phyloP scores from a whole-genome alignment of 92 coral and sea anemone genomes.

The Epizoanthus scotinus region DNA sequence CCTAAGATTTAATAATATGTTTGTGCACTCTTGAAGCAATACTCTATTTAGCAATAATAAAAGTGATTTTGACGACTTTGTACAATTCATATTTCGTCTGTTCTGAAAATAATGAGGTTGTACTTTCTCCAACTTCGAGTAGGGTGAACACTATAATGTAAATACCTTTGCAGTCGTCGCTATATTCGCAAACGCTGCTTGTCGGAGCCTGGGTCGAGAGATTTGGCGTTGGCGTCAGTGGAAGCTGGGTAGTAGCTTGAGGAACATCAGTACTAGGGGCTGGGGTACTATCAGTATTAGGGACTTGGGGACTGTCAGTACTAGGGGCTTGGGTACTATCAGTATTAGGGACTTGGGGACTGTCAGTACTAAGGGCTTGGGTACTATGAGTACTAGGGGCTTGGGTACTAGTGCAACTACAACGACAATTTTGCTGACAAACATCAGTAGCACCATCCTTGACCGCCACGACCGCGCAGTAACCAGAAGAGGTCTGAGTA shows the following conservation, averaged over 20 bases:
- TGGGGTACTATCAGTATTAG: neutral
- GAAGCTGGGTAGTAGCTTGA: neutral
- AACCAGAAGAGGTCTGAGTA: neutral
- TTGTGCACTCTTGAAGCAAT: too few relatives aligned
- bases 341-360: too few relatives aligned
- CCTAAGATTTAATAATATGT: too few relatives aligned
- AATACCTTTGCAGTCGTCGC: constrained; percentile 6
- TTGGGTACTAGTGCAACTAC: neutral
- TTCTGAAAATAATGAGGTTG: too few relatives aligned
- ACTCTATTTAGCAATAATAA: too few relatives aligned
- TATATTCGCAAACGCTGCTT: neutral
- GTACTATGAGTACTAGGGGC: neutral
- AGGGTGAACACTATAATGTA: neutral
- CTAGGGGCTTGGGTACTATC: too few relatives aligned
- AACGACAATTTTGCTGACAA: constrained; percentile 18
- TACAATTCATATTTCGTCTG: too few relatives aligned
- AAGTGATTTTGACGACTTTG: too few relatives aligned
- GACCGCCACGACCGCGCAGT: neutral
- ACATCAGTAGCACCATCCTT: neutral
- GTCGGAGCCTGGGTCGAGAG: constrained; percentile 9
- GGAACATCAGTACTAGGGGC: too few relatives aligned
- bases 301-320: too few relatives aligned
- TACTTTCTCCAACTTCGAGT: neutral
- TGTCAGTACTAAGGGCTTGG: neutral
- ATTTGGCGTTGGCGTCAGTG: neutral